A percentile compares a stretch with the other conserved stretches of the same genome.
Evolutionary conservation across 2,888 invertebrate species (phyloP).

Genomic region (Papilio elwesi): DNA sequence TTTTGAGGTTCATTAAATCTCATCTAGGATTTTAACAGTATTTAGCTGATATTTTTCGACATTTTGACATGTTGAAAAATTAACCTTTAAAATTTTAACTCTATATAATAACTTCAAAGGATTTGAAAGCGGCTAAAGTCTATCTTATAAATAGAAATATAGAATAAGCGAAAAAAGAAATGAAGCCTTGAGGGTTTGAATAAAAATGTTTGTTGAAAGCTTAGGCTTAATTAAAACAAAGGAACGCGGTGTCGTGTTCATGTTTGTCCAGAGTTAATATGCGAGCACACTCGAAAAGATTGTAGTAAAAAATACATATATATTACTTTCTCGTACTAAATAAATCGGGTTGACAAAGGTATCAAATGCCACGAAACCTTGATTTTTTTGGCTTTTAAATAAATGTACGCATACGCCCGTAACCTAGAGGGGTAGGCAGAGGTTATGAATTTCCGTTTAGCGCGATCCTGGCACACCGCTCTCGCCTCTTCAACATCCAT

Average conservation of each 20-base stretch:
- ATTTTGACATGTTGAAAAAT: too few species aligned
- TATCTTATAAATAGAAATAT: background rate
- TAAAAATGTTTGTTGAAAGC: slow-evolving; percentile 23
- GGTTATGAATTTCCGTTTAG: too few species aligned
- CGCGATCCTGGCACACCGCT: too few species aligned
- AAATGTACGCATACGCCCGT: too few species aligned
- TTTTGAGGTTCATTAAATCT: too few species aligned
- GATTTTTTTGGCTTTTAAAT: background rate
- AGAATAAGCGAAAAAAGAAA: background rate
- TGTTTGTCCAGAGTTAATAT: slow-evolving; percentile 55
- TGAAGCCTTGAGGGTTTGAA: background rate
- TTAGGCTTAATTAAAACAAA: slow-evolving; percentile 40
- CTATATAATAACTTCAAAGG: too few species aligned
- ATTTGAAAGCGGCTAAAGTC: too few species aligned
- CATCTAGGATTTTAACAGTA: too few species aligned
- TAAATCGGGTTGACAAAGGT: background rate
- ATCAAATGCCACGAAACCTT: background rate
- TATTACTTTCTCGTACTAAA: slow-evolving; percentile 26
- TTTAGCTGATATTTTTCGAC: too few species aligned
- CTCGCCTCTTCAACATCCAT: too few species aligned
- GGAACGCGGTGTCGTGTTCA: slow-evolving; percentile 35
- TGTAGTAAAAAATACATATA: background rate
- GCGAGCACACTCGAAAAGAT: slow-evolving; percentile 41
- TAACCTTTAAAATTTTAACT: too few species aligned
- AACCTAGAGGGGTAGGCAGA: too few species aligned